Evolutionary conservation across 1,140 invertebrate species (phyloP), one percentile per base, ranked within the genome.

Genomic region (Plodia interpunctella): DNA sequence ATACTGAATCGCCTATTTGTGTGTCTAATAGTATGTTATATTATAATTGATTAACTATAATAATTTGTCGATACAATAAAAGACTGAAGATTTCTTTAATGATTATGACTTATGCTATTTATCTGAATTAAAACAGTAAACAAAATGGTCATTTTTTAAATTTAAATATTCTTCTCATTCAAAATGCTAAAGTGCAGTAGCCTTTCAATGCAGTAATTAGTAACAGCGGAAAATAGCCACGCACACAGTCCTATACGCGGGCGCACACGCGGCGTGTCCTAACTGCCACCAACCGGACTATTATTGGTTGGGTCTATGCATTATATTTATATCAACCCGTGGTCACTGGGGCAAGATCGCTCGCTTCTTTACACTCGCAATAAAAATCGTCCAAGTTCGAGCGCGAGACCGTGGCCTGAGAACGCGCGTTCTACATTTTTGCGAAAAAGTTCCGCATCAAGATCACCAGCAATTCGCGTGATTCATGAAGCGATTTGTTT

Each of bases 301-400:
- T 44, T 44, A 44, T 44, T 44, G 38, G 38, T 44, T 44, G 15
- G 13, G 67, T 74, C 71, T 68, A 60, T 74, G 61, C 68, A 76
- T 82, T 83, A 81, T 85, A 85, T 88, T 82, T 84, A 83, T 82
- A 80, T 78, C 74, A 78, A 79, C 64, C 72, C 54, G 70, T 83
- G 78, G 82, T 88, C 81, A 88, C 67, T 87, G 74, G 86, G 76
- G 76, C 86, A 88, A 87, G 83, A 86, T 87, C 82, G 80, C 69
- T 80, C 74, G 78, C 78, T 87, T 83, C 78, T 81, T 80, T 75
- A 83, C 78, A 83, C 80, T 79, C 73, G 73, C 73, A 82, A 78
- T 78, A 88, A 86, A 88, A 87, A 82, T 87, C 78, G 78, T 75
- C 69, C 86, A 85, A 84, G 86, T 85, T 84, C 82, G 79, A 78